A percentile compares a stretch with the other conserved stretches of the same genome.
phyloP scores from a whole-genome alignment of 1,140 invertebrate species.

The Asbolus verrucosus region DNA sequence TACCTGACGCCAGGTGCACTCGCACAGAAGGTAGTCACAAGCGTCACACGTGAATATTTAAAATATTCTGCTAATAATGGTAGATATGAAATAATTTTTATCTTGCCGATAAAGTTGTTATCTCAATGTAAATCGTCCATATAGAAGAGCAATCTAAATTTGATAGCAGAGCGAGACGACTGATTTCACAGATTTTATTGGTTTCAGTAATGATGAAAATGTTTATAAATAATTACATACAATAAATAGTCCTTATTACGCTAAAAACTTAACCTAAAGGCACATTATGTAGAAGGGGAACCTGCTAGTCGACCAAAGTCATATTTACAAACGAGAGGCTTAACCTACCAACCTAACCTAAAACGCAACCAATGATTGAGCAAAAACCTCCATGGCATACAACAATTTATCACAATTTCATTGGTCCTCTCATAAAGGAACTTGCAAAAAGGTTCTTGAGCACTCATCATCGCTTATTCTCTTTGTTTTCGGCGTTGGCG shows the following conservation, averaged over 20 bases:
- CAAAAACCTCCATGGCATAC: conserved; percentile 32
- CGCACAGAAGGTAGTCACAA: too few relatives aligned
- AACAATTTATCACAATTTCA: conserved; percentile 38
- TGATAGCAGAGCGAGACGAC: too few relatives aligned
- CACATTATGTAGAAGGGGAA: conserved; percentile 15
- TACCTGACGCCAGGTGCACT: too few relatives aligned
- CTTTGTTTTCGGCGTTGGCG: conserved; percentile 47
- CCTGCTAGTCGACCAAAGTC: too few relatives aligned
- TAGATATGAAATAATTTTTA: too few relatives aligned
- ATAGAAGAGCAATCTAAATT: too few relatives aligned
- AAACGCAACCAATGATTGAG: conserved; percentile 21
- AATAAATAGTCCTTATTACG: conserved; percentile 2
- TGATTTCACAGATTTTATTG: conserved; percentile 7
- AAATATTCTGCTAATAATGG: too few relatives aligned
- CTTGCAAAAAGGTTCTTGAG: conserved; percentile 18
- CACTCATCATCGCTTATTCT: conserved; percentile 10
- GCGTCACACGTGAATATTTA: too few relatives aligned
- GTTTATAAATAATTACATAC: conserved; percentile 31
- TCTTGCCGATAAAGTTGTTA: too few relatives aligned
- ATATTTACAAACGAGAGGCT: not conserved
- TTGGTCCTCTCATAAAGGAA: conserved; percentile 37
- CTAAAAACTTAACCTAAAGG: conserved; percentile 10
- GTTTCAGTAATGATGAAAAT: not conserved
- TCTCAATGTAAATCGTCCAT: too few relatives aligned
- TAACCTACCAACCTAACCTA: conserved; percentile 9